phyloP scores from a whole-genome alignment of 2,113 vertebrate genomes.

The Dasyprocta punctata region DNA sequence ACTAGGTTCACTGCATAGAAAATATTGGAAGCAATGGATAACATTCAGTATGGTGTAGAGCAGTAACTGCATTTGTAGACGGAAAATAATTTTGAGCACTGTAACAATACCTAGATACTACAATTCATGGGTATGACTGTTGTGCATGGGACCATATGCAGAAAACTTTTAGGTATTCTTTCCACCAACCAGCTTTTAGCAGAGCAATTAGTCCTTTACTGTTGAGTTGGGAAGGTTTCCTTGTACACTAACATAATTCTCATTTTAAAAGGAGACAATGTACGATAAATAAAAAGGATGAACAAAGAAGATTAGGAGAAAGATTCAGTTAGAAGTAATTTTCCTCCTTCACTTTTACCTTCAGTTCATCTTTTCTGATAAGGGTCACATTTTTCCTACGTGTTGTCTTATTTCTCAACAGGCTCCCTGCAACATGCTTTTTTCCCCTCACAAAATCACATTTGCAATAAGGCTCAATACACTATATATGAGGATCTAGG shows the following conservation, averaged over 20 bases:
- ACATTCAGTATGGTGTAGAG: neutral
- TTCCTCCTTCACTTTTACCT: neutral
- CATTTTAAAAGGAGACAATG: neutral
- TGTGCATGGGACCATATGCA: neutral
- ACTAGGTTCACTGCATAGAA: neutral
- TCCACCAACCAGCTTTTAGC: neutral
- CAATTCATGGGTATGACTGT: neutral
- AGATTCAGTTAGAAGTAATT: neutral
- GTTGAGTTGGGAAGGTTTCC: neutral
- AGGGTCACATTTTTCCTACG: neutral
- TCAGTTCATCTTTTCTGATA: slow-evolving; percentile 42
- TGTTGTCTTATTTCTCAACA: neutral
- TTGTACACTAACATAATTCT: neutral
- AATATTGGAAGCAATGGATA: neutral
- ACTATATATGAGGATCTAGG: neutral
- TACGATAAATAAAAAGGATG: slow-evolving; percentile 32
- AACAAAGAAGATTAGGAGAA: neutral
- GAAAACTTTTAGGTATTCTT: neutral
- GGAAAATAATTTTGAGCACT: neutral
- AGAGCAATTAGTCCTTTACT: neutral
- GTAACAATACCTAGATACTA: neutral
- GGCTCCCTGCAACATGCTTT: neutral
- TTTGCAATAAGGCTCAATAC: neutral
- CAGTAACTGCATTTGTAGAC: neutral
- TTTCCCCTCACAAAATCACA: neutral